A percentile compares a stretch with the other conserved stretches of the same genome.
These are phyloP conservation scores for Ramphastos sulfuratus DNA, from an alignment of 2,113 vertebrate species.

Conservation along the genomic window DNA sequence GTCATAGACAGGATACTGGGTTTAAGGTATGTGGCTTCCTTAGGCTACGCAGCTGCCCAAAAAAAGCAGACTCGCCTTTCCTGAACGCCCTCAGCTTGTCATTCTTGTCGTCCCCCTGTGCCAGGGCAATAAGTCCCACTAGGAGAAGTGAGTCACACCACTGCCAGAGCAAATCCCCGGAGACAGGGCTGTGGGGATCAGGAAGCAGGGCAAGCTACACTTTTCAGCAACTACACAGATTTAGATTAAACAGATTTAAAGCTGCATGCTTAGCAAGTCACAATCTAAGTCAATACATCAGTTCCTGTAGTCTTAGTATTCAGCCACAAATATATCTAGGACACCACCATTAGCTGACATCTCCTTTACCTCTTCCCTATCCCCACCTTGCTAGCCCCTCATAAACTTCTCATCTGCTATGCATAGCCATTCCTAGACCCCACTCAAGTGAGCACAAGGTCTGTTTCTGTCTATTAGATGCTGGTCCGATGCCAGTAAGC, in stretches of 20 bases:
- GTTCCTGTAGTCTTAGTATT: neutral
- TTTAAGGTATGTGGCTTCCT: conserved; percentile 14
- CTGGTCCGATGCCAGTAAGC: neutral
- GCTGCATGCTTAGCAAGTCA: rapidly evolving
- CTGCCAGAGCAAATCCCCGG: rapidly evolving
- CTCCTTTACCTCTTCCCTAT: neutral
- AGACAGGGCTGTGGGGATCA: neutral
- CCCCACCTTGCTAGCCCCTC: neutral
- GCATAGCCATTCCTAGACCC: rapidly evolving
- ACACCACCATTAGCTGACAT: neutral
- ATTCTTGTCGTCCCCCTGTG: neutral
- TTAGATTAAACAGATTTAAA: neutral
- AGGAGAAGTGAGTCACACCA: neutral
- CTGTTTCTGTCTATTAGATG: neutral
- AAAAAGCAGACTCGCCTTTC: conserved; percentile 25
- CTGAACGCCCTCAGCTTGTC: neutral
- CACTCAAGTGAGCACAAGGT: rapidly evolving
- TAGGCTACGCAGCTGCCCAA: neutral
- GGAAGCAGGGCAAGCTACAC: neutral
- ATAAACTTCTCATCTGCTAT: neutral
- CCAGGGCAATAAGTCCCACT: neutral
- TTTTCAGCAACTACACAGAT: neutral
- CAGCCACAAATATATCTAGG: neutral
- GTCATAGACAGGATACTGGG: conserved; percentile 32
- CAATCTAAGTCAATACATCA: neutral